These are phyloP conservation scores for Drosophila ananassae DNA, from an alignment of 1,140 invertebrate species.

Conservation along the genomic window DNA sequence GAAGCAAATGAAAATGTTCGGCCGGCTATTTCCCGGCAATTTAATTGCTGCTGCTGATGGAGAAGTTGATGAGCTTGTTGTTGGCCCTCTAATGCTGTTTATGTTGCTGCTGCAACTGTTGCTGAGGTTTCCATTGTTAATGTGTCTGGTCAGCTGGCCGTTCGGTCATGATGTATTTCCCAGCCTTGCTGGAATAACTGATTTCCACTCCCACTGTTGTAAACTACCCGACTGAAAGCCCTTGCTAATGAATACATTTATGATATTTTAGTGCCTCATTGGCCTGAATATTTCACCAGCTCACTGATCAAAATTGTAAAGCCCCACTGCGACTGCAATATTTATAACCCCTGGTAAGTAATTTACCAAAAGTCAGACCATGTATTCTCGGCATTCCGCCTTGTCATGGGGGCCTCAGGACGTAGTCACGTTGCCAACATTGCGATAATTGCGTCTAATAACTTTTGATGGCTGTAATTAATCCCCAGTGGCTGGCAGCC, in stretches of 20 bases:
- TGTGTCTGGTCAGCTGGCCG: constrained; percentile 4
- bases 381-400: background rate
- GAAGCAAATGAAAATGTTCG: constrained; percentile 34
- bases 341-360: background rate
- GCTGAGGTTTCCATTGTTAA: constrained; percentile 31
- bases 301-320: background rate
- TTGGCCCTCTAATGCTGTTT: constrained; percentile 19
- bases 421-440: constrained; percentile 66
- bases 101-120: constrained; percentile 19
- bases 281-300: no score
- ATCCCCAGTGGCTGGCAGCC: constrained; percentile 66
- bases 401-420: constrained; percentile 4
- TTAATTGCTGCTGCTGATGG: constrained; percentile 40
- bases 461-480: constrained; percentile 82
- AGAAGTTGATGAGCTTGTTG: constrained; percentile 37
- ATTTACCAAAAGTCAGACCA: background rate
- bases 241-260: background rate
- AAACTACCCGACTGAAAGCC: background rate
- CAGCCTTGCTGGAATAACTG: constrained; percentile 2
- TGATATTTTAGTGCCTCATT: background rate
- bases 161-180: background rate
- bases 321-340: background rate
- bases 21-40: constrained; percentile 15
- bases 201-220: background rate
- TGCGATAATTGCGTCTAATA: constrained; percentile 81